Conservation (phyloP, 1,140 invertebrate genomes). For the Asobara japonica region DNA sequence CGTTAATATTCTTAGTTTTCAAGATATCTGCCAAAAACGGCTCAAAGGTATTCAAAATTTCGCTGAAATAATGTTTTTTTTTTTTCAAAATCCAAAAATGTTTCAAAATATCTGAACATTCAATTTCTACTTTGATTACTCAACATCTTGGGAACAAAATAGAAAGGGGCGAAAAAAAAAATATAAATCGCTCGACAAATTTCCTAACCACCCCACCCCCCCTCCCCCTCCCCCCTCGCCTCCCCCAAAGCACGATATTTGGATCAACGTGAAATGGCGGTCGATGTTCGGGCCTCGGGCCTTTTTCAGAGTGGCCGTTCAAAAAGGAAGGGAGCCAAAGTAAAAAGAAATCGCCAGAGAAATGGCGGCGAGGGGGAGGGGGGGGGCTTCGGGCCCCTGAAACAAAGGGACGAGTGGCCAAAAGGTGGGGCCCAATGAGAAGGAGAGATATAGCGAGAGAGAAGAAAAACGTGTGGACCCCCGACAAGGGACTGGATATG, state of each 20-base stretch:
- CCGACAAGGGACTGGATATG: slow-evolving; percentile 34
- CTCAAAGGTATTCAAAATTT: not conserved
- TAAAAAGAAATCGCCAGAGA: not conserved
- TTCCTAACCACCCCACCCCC: too few relatives aligned
- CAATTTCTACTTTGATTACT: too few relatives aligned
- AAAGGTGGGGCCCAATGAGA: slow-evolving; percentile 31
- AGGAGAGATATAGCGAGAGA: slow-evolving; percentile 26
- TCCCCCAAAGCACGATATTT: too few relatives aligned
- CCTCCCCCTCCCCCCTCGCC: too few relatives aligned
- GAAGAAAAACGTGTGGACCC: slow-evolving; percentile 2
- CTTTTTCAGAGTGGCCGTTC: slow-evolving; percentile 28
- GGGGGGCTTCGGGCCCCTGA: slow-evolving; percentile 15
- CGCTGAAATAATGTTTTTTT: not conserved
- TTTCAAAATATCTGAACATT: too few relatives aligned
- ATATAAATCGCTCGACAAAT: too few relatives aligned
- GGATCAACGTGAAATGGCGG: slow-evolving; percentile 14
- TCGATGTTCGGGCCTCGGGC: slow-evolving; percentile 40
- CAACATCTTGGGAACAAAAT: too few relatives aligned
- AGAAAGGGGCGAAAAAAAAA: too few relatives aligned
- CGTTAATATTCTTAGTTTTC: too few relatives aligned
- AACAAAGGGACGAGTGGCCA: slow-evolving; percentile 47
- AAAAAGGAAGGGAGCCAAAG: not conserved
- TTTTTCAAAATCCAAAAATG: too few relatives aligned
- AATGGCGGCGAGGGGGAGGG: slow-evolving; percentile 27
- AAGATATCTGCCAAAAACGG: too few relatives aligned